A percentile compares a stretch with the other conserved stretches of the same genome.
These are phyloP conservation scores for Anomalospiza imberbis DNA, from an alignment of 2,797 vertebrate species.

Conservation along the genomic window DNA sequence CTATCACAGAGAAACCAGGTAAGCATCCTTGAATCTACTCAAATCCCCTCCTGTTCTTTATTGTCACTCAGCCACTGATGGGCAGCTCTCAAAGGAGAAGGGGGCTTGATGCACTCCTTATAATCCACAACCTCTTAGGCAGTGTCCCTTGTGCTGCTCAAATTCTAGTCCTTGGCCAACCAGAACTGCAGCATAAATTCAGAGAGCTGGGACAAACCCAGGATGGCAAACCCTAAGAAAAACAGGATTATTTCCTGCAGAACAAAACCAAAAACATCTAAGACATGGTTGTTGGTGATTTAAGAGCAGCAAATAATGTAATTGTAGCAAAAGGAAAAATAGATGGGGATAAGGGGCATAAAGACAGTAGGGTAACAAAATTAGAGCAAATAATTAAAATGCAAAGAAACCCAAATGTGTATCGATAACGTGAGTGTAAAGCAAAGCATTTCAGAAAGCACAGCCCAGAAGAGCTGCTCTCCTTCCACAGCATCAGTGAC, in stretches of 20 bases:
- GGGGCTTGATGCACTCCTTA: background rate
- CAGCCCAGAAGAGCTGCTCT: background rate
- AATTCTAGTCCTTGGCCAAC: background rate
- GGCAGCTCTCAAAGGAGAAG: background rate
- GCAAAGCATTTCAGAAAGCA: background rate
- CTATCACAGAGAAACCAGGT: background rate
- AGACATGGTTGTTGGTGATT: background rate
- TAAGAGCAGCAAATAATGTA: background rate
- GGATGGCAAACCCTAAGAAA: background rate
- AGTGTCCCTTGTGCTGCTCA: background rate
- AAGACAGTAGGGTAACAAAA: background rate
- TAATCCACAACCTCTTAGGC: background rate
- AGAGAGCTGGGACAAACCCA: background rate
- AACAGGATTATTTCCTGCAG: background rate
- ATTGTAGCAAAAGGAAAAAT: background rate
- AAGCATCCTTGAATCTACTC: background rate
- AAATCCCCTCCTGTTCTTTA: background rate
- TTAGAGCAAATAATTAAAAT: background rate
- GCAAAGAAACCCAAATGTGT: background rate
- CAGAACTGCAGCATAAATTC: background rate
- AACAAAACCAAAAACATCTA: background rate
- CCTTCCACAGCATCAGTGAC: background rate
- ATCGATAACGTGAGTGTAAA: accelerated
- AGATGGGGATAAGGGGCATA: background rate
- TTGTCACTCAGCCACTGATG: background rate